Evolutionary conservation across 2,888 invertebrate species (phyloP), one percentile per base, ranked within the genome.

Genomic region (Baccha elongata): DNA sequence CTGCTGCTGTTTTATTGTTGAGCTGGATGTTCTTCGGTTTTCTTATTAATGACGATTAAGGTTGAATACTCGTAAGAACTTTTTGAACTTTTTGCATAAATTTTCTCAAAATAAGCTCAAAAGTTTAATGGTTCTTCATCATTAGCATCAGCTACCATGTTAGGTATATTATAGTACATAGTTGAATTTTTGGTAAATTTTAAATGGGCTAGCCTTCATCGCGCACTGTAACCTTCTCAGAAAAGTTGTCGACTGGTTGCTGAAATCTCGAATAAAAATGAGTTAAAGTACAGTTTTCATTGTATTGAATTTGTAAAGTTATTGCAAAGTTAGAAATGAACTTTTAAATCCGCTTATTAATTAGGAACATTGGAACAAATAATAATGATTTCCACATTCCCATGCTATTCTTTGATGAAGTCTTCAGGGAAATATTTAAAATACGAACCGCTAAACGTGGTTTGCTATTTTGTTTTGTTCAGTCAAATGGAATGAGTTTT

Each of bases 41-140:
- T 62, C 81, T 81, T 81, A 81, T 81, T 81, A 81, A 76, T 76
- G 81, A 71, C 81, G 76, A 81, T 81, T 75, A 76, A 81, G 75
- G 81, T 81, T 76, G 76, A 76, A 71, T 76, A 76, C 76, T 76
- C 76, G n/a, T 53, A 48, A 60, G 71, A 75, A 81, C 58, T 81
- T 81, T 72, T 55, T 46, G 32, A 81, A 81, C 65, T 81, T 81
- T 81, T 62, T 81, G 81, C 81, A 81, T 76, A 81, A 81, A 76
- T 75, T 75, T 76, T 32, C 32, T 13, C 52, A 67, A 62, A 76
- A 67, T 81, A 76, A 81, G 71, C 81, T 76, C 71, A 76, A 67
- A 81, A 81, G 76, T 81, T 81, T 65, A 76, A 81, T 71, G 62
- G 76, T 76, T 76, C 65, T 72, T 81, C 81, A 81, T 76, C 76